phyloP scores from a whole-genome alignment of 2,113 vertebrate genomes.

The Lophochroa leadbeateri region DNA sequence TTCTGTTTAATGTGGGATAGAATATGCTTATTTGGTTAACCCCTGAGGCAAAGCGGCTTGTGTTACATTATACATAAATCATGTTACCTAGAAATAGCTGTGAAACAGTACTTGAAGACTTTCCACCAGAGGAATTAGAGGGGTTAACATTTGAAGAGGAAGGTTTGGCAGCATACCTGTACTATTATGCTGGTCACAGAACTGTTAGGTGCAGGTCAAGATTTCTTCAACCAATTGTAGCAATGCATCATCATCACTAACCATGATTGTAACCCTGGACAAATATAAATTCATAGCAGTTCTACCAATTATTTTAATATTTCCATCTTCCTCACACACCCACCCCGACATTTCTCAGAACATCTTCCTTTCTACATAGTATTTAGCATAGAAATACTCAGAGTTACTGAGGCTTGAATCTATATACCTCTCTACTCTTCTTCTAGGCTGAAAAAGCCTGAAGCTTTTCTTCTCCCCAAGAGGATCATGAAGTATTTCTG shows the following conservation, averaged over 20 bases:
- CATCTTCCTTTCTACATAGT: too few species aligned
- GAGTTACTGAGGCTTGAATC: background rate
- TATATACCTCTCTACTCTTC: background rate
- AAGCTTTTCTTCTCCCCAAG: background rate
- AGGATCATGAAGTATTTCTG: background rate
- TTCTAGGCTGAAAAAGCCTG: constrained; percentile 1
- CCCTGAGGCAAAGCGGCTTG: fast-evolving
- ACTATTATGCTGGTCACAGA: background rate
- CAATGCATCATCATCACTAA: background rate
- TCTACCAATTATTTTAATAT: too few species aligned
- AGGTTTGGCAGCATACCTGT: background rate
- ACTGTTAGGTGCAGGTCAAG: background rate
- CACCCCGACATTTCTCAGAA: too few species aligned
- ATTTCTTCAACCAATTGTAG: background rate
- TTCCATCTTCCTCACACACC: too few species aligned
- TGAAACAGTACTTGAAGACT: background rate
- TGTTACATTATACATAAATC: background rate
- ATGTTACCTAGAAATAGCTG: background rate
- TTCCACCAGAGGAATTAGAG: background rate
- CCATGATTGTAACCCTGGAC: background rate
- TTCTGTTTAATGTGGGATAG: background rate
- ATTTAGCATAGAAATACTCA: background rate
- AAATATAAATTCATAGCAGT: background rate
- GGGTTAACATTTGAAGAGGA: background rate
- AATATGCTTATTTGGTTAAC: background rate